Percentiles rank a stretch among this genome's conserved stretches.
phyloP scores from a whole-genome alignment of 2,888 invertebrate species.

The Brachypalpus laphriformis region DNA sequence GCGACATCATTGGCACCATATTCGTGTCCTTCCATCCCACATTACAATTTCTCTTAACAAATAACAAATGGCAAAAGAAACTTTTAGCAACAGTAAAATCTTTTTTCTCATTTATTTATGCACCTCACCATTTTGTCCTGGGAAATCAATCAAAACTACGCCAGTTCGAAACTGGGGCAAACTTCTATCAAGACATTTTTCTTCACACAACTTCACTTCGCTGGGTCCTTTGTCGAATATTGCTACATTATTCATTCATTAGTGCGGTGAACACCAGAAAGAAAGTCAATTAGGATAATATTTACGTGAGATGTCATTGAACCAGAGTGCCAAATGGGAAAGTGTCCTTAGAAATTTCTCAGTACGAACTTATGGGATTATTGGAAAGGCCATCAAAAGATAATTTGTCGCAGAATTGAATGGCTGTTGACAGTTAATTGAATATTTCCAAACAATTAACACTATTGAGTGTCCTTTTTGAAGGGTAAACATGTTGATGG shows the following conservation, averaged over 20 bases:
- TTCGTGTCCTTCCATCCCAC: background rate
- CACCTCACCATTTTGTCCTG: conserved; percentile 47
- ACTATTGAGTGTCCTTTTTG: background rate
- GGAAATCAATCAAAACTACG: conserved; percentile 71
- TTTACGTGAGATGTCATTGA: conserved; percentile 15
- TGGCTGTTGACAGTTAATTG: background rate
- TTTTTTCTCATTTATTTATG: conserved; percentile 27
- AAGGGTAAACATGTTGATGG: background rate
- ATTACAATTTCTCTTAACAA: background rate
- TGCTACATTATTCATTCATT: conserved; percentile 50
- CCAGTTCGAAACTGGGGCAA: conserved; percentile 54
- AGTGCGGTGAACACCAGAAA: background rate
- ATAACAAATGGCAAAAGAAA: conserved; percentile 30
- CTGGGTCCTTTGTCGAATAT: background rate
- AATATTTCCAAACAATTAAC: background rate
- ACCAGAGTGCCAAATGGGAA: background rate
- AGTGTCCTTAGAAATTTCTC: background rate
- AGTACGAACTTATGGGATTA: background rate
- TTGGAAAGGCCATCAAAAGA: background rate
- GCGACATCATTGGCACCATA: background rate
- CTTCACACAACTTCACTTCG: background rate
- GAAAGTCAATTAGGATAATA: conserved; percentile 3
- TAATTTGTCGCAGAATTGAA: background rate
- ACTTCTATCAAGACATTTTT: conserved; percentile 23
- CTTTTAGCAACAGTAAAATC: conserved; percentile 9